Evolutionary conservation across 2,797 vertebrate species (phyloP).

Genomic region (Phataginus tricuspis): DNA sequence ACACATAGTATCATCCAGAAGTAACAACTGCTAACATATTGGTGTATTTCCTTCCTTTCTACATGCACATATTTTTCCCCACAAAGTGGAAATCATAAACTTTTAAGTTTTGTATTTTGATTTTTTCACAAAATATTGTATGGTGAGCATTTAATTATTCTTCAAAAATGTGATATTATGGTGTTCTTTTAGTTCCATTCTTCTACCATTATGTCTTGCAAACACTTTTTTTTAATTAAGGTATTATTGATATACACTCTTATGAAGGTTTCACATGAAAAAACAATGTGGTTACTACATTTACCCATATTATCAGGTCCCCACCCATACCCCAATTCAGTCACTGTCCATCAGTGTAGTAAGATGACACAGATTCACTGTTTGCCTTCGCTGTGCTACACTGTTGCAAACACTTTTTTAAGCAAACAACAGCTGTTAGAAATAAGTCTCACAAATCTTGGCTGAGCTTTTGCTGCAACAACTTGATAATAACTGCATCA

Average conservation of each 20-base stretch:
- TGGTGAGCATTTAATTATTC: background rate
- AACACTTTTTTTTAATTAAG: background rate
- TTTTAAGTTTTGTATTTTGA: background rate
- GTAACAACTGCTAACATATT: background rate
- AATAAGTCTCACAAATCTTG: background rate
- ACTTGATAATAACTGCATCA: conserved; percentile 24
- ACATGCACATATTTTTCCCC: background rate
- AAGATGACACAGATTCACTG: too few relatives aligned
- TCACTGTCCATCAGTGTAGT: too few relatives aligned
- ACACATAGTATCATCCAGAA: background rate
- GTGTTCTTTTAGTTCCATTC: background rate
- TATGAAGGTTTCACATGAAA: too few relatives aligned
- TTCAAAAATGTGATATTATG: background rate
- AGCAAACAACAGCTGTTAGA: background rate
- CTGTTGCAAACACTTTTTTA: background rate
- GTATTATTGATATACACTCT: too few relatives aligned
- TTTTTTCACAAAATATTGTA: conserved; percentile 17
- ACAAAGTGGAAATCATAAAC: background rate
- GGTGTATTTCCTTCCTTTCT: background rate
- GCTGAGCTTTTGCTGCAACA: conserved; percentile 33
- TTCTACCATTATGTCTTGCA: background rate
- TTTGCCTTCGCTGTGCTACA: background rate
- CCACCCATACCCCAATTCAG: too few relatives aligned
- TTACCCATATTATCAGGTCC: too few relatives aligned
- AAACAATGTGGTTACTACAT: too few relatives aligned